phyloP scores from a whole-genome alignment of 1,140 invertebrate genomes.

The Sweltsa coloradensis region DNA sequence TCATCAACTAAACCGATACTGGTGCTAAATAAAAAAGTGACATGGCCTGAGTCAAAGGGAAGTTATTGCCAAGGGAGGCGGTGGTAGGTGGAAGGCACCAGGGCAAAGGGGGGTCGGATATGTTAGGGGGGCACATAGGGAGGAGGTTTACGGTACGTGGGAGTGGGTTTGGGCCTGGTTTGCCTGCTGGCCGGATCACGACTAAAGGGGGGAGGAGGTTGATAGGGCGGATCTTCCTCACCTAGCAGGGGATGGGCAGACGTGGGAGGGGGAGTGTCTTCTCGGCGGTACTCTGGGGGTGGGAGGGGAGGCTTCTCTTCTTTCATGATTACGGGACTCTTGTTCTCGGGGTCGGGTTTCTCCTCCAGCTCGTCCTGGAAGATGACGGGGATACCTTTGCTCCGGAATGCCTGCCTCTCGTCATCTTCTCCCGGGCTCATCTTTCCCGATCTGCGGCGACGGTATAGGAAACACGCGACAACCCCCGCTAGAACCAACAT shows the following conservation, averaged over 20 bases:
- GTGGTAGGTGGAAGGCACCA: slow-evolving; percentile 11
- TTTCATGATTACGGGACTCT: slow-evolving; percentile 82
- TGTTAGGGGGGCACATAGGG: slow-evolving; percentile 85
- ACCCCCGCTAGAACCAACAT: slow-evolving; percentile 79
- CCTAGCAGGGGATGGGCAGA: slow-evolving; percentile 20
- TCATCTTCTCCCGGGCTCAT: slow-evolving; percentile 59
- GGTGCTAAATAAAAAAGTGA: too few species aligned
- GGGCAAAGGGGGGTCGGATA: not conserved
- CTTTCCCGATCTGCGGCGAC: slow-evolving; percentile 67
- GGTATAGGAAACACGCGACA: slow-evolving; percentile 79
- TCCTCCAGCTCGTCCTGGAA: slow-evolving; percentile 88
- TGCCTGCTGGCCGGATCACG: slow-evolving; percentile 49
- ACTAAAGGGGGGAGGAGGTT: slow-evolving; percentile 67
- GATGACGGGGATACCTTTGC: slow-evolving; percentile 87
- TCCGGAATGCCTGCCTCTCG: slow-evolving; percentile 67
- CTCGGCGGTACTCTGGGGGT: slow-evolving; percentile 58
- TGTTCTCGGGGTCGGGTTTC: slow-evolving; percentile 73
- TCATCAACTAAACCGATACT: too few species aligned
- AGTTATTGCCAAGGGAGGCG: not conserved
- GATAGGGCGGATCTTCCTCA: slow-evolving; percentile 45
- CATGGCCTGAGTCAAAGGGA: not conserved
- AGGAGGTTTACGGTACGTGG: slow-evolving; percentile 79
- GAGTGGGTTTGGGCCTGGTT: slow-evolving; percentile 62
- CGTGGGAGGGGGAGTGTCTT: slow-evolving; percentile 35
- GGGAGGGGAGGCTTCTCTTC: slow-evolving; percentile 84